These are phyloP conservation scores for Pterophyllum scalare DNA, from an alignment of 2,113 vertebrate species.

Conservation along the genomic window DNA sequence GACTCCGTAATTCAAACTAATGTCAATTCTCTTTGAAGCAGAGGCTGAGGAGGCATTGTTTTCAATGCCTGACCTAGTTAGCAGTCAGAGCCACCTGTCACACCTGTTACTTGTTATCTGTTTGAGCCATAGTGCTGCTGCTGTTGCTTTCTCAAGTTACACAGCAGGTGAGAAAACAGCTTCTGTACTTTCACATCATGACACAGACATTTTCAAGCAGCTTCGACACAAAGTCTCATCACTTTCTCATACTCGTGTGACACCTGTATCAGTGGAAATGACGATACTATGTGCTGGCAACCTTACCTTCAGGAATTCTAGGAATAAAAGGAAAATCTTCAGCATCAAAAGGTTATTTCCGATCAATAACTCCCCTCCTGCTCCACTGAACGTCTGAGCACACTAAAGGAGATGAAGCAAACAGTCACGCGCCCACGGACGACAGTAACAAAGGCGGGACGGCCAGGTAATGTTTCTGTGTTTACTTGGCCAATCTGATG, in stretches of 20 bases:
- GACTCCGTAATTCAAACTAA: not conserved
- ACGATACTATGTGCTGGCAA: not conserved
- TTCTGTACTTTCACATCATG: not conserved
- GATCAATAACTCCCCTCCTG: not conserved
- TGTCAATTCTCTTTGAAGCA: not conserved
- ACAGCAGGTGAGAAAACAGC: not conserved
- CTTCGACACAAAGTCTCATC: not conserved
- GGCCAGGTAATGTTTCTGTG: conserved; percentile 37
- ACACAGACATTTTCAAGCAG: not conserved
- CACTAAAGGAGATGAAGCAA: not conserved
- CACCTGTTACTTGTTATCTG: conserved; percentile 58
- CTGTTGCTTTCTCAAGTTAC: conserved; percentile 27
- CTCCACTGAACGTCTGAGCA: not conserved
- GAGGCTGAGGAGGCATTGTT: not conserved
- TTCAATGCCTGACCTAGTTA: conserved; percentile 7
- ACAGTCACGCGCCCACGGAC: conserved; percentile 41
- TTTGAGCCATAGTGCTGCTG: not conserved
- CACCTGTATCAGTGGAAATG: not conserved
- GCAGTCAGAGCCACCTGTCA: conserved; percentile 47
- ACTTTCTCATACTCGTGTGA: not conserved
- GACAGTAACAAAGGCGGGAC: conserved; percentile 42
- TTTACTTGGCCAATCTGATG: conserved; percentile 54
- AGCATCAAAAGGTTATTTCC: not conserved
- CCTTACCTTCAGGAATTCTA: conserved; percentile 51
- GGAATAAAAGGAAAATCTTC: not conserved